Conservation (phyloP, 2,888 invertebrate genomes). For the Pseudolycoriella hygida region DNA sequence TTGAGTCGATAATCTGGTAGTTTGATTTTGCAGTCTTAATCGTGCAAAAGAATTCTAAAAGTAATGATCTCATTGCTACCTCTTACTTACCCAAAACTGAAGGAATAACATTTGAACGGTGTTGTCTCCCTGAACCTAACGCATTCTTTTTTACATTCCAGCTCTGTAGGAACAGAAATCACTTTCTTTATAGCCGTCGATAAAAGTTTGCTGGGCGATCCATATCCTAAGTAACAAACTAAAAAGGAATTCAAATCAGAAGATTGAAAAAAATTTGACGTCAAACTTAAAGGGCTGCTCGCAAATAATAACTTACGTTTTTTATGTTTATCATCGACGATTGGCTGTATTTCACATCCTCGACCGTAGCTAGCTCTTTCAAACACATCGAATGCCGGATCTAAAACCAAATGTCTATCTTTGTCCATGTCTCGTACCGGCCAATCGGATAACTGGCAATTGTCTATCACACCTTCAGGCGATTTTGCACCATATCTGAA, state of each 20-base stretch:
- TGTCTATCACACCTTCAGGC: conserved; percentile 46
- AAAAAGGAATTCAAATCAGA: conserved; percentile 14
- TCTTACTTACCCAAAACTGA: conserved; percentile 46
- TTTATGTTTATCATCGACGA: conserved; percentile 28
- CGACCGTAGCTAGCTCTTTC: conserved; percentile 66
- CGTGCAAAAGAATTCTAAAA: no score
- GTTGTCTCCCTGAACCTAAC: conserved; percentile 32
- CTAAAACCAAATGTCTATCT: conserved; percentile 36
- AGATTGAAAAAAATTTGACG: not conserved
- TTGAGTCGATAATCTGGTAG: no score
- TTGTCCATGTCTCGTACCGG: conserved; percentile 46
- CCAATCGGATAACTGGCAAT: conserved; percentile 63
- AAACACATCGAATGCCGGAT: conserved; percentile 54
- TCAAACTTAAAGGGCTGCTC: not conserved
- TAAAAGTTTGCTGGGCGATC: conserved; percentile 52
- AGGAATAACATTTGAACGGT: conserved; percentile 54
- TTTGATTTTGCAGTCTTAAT: no score
- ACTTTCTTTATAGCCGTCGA: conserved; percentile 45
- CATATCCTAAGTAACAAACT: conserved; percentile 66
- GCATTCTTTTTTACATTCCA: conserved; percentile 54
- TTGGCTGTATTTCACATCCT: conserved; percentile 56
- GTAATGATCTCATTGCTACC: conserved; percentile 2
- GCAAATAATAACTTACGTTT: conserved; percentile 20
- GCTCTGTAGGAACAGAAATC: conserved; percentile 42
- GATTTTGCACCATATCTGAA: conserved; percentile 52